Evolutionary conservation across 2,888 invertebrate species (phyloP).

Genomic region (Protonemura montana): DNA sequence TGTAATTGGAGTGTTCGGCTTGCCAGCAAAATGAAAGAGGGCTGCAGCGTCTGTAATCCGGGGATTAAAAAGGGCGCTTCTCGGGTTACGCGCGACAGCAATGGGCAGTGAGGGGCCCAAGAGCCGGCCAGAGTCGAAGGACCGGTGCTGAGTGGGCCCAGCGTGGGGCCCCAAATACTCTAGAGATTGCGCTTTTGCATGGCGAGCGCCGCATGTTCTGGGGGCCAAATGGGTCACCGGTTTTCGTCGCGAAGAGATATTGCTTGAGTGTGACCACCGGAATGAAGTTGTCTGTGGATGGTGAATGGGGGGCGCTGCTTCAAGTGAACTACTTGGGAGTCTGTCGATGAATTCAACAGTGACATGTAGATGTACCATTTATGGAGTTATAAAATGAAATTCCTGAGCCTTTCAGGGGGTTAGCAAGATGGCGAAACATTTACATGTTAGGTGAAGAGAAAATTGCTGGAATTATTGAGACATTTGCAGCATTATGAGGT

Average conservation of each 20-base stretch:
- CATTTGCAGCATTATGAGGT: too few relatives aligned
- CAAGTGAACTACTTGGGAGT: background rate
- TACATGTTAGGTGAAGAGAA: too few relatives aligned
- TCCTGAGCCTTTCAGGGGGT: too few relatives aligned
- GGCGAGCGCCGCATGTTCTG: background rate
- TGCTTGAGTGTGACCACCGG: background rate
- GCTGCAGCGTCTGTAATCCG: slow-evolving; percentile 23
- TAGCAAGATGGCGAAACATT: too few relatives aligned
- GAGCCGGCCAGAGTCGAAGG: too few relatives aligned
- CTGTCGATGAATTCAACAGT: background rate
- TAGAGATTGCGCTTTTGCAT: background rate
- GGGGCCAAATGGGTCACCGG: background rate
- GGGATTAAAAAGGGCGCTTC: slow-evolving; percentile 19
- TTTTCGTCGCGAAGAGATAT: background rate
- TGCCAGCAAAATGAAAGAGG: background rate
- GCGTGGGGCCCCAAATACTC: background rate
- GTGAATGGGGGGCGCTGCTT: background rate
- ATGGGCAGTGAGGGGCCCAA: background rate
- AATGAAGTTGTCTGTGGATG: background rate
- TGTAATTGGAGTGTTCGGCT: slow-evolving; percentile 14
- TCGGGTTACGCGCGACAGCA: background rate
- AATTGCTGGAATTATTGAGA: too few relatives aligned
- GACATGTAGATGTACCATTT: too few relatives aligned
- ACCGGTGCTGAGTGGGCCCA: background rate
- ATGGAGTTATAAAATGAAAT: too few relatives aligned